Base-by-base conservation (phyloP, 2,797 vertebrate species). In the Carcharodon carcharias region DNA sequence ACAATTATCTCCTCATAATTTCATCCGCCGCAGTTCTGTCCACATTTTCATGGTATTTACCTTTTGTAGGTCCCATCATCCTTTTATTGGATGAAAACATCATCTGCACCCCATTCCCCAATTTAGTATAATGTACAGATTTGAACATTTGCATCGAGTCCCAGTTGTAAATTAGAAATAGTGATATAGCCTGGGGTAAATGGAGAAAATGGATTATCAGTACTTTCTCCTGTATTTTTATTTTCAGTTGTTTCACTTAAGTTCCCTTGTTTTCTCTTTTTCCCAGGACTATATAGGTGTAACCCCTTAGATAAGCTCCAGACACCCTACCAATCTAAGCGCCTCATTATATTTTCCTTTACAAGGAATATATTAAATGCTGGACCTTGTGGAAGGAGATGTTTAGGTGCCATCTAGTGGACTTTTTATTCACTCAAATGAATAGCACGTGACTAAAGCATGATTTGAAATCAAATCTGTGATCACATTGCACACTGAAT, bases 371-470 rank as follows among this genome's bases (percentile, higher is more conserved):
- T 73, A 54, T 95, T 31, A 28, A 63, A 65, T 67, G 31, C 21
- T 45, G 7, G 21, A 26, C 61, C 63, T 95, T 71, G 63, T 21
- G 35, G 94, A 45, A 95, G 65, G 12, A 73, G 50, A 71, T 77
- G 69, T 40, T 95, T 58, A 21, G 69, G 14, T 77, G 67, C 94
- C 94, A 95, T 31, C 94, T 95, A 73, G 94, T 95, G 94, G 94
- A 1, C 31, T 31, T 58, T 77, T 56, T 35, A 26, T 56, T 77
- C 94, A 95, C 50, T 56, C 69, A 35, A 28, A 95, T 95, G 14
- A 56, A 35, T 18, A 31, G 67, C 23, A 12, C 40, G 11, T 26
- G 21, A 5, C 63, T 69, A 94, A 94, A 40, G n/a, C 92, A 26
- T 26, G 28, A 56, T 88, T 87, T 88, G 85, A 88, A 88, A 56